A percentile compares a stretch with the other conserved stretches of the same genome.
These are phyloP conservation scores for Pachyuromys duprasi DNA, from an alignment of 2,797 vertebrate species.

Conservation along the genomic window DNA sequence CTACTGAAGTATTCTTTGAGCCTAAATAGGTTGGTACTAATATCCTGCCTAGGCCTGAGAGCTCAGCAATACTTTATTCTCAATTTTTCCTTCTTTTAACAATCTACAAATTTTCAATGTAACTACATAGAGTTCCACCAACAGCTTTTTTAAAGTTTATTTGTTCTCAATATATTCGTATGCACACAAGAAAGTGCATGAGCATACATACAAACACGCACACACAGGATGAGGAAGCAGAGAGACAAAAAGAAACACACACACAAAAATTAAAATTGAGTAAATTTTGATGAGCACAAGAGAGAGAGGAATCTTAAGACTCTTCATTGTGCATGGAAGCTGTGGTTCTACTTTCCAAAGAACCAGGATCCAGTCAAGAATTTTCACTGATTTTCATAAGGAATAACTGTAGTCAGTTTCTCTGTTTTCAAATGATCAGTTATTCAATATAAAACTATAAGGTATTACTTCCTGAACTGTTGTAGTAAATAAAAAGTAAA, in stretches of 20 bases:
- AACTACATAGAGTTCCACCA: background rate
- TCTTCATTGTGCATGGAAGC: background rate
- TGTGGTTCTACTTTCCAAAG: background rate
- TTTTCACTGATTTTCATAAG: background rate
- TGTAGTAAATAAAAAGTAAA: too few relatives aligned
- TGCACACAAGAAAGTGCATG: background rate
- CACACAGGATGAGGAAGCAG: background rate
- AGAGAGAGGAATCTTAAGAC: background rate
- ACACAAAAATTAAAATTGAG: background rate
- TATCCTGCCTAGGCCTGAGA: background rate
- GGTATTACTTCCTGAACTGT: background rate
- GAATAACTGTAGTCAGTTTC: background rate
- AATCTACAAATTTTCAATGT: background rate
- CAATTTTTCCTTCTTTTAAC: background rate
- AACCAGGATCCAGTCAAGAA: background rate
- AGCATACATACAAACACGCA: background rate
- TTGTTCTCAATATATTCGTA: background rate
- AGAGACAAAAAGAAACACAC: background rate
- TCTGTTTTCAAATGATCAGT: constrained; percentile 7
- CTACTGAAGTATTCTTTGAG: background rate
- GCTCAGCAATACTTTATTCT: background rate
- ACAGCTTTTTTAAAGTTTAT: background rate
- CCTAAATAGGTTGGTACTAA: background rate
- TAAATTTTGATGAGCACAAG: background rate
- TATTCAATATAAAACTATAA: background rate